Evolutionary conservation across 2,888 invertebrate genomes (phyloP).

Genomic region (Dysmachus trigonus): DNA sequence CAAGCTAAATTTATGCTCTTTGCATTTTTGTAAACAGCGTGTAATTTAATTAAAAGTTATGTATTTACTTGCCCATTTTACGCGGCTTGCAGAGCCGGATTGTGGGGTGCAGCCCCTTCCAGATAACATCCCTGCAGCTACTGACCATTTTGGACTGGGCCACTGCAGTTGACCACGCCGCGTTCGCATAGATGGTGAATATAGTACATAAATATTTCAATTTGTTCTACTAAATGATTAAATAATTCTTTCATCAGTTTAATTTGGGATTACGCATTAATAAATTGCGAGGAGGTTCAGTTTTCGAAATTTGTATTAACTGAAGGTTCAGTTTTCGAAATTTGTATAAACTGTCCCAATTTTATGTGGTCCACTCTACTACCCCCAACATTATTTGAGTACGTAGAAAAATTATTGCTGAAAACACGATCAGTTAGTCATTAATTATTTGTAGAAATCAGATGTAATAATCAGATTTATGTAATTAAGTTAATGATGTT

Average conservation of each 20-base stretch:
- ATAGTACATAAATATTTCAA: background rate
- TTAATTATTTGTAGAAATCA: no score
- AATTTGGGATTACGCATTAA: background rate
- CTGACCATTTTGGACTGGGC: background rate
- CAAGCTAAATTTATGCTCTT: background rate
- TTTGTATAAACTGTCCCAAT: background rate
- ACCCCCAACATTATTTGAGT: background rate
- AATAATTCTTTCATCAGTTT: background rate
- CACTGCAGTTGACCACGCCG: background rate
- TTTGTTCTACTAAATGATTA: background rate
- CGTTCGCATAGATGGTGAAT: background rate
- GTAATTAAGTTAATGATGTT: no score
- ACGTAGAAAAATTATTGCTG: no score
- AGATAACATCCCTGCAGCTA: background rate
- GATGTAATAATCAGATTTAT: no score
- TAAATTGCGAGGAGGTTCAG: background rate
- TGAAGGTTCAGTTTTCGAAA: background rate
- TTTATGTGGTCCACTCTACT: background rate
- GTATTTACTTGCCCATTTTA: background rate
- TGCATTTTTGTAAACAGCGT: conserved; percentile 4
- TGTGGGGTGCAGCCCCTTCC: background rate
- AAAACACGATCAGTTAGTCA: no score
- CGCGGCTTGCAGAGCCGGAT: background rate
- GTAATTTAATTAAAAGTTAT: conserved; percentile 22
- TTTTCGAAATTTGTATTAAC: background rate